Evolutionary conservation across 2,797 vertebrate genomes (phyloP).

Genomic region (Sebastes nivosus): DNA sequence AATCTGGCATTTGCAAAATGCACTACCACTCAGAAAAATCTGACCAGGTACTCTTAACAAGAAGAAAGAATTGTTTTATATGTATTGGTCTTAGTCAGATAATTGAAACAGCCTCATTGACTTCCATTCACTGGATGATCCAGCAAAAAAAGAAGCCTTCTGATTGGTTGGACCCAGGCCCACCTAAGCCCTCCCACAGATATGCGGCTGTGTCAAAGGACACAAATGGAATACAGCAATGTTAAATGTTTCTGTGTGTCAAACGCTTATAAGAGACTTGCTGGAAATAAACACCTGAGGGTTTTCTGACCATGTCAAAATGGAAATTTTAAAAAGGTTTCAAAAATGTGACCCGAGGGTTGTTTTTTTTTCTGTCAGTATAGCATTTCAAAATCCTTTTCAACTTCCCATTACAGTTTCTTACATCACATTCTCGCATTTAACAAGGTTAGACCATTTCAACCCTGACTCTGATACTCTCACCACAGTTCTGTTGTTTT

Average conservation of each 20-base stretch:
- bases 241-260: not conserved
- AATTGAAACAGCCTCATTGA: not conserved
- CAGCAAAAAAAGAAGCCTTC: not conserved
- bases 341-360: not conserved
- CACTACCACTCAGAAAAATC: too few relatives aligned
- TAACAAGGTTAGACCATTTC: not conserved
- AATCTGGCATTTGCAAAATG: not conserved
- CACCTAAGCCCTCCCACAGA: not conserved
- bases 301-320: not conserved
- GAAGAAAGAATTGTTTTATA: too few relatives aligned
- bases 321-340: not conserved
- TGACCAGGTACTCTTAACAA: too few relatives aligned
- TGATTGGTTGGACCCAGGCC: not conserved
- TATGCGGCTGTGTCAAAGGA: not conserved
- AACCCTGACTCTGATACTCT: not conserved
- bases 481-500: not conserved
- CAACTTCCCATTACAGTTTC: not conserved
- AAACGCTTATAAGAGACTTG: not conserved
- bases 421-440: not conserved
- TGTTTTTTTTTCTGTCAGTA: not conserved
- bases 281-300: not conserved
- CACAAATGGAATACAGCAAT: not conserved
- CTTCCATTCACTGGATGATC: not conserved
- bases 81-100: too few relatives aligned
- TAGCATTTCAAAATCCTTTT: slow-evolving; percentile 13